Evolutionary conservation across 2,113 vertebrate species (phyloP).

Genomic region (Tylochromis polylepis): DNA sequence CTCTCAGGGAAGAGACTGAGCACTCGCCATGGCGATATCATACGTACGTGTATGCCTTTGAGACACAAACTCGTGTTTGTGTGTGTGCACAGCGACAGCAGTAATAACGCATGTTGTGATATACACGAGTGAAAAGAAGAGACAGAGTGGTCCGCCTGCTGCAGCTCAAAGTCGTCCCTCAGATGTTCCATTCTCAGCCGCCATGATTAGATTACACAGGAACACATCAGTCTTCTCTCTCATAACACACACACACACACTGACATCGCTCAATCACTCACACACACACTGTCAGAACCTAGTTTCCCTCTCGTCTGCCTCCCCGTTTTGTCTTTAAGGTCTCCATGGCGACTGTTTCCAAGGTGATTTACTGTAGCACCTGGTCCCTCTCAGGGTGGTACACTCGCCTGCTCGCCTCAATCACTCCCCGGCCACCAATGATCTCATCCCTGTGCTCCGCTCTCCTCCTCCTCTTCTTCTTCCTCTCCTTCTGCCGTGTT

Average conservation of each 20-base stretch:
- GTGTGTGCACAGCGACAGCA: neutral
- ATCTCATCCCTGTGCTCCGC: slow-evolving; percentile 53
- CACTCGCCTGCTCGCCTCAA: slow-evolving; percentile 46
- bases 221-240: slow-evolving; percentile 11
- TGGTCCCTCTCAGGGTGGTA: slow-evolving; percentile 69
- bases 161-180: neutral
- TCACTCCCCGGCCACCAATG: slow-evolving; percentile 56
- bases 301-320: neutral
- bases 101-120: neutral
- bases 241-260: neutral
- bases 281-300: neutral
- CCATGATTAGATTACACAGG: slow-evolving; percentile 42
- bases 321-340: slow-evolving; percentile 63
- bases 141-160: slow-evolving; percentile 9
- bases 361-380: slow-evolving; percentile 68
- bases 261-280: neutral
- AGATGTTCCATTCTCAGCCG: slow-evolving; percentile 27
- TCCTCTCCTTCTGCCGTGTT: neutral
- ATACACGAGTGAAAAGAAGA: neutral
- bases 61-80: neutral
- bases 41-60: neutral
- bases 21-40: neutral
- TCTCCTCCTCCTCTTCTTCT: neutral
- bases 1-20: slow-evolving; percentile 26
- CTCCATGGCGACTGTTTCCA: slow-evolving; percentile 70